Evolutionary conservation across 2,888 invertebrate species (phyloP).

Genomic region (Metacarcinus magister): DNA sequence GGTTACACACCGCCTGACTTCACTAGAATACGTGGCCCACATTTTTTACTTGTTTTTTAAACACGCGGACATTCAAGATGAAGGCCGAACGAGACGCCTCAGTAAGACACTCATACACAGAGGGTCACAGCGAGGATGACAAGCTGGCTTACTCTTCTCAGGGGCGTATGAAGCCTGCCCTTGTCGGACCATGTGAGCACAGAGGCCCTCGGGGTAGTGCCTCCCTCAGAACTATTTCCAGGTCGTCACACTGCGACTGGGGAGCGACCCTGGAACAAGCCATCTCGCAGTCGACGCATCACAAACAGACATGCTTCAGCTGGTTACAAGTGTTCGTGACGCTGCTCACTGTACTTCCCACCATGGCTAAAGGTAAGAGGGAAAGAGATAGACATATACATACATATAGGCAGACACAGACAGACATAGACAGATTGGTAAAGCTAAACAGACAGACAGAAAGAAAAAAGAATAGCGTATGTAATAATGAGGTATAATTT

Average conservation of each 20-base stretch:
- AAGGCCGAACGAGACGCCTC: slow-evolving; percentile 16
- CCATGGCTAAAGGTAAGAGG: not conserved
- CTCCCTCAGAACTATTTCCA: not conserved
- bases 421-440: not conserved
- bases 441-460: not conserved
- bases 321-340: not conserved
- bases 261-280: not conserved
- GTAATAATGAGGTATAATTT: not conserved
- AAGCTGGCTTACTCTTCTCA: not conserved
- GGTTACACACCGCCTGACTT: not conserved
- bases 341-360: slow-evolving; percentile 17
- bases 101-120: not conserved
- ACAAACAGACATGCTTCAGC: not conserved
- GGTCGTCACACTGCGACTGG: not conserved
- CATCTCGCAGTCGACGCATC: not conserved
- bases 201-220: not conserved
- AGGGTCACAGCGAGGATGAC: not conserved
- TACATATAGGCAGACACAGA: not conserved
- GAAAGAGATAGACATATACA: not conserved
- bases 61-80: not conserved
- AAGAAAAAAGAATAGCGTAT: not conserved
- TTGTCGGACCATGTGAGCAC: not conserved
- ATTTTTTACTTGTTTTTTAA: not conserved
- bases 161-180: not conserved
- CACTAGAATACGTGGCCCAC: not conserved